Percentiles rank a stretch among this genome's conserved stretches.
Evolutionary conservation across 2,888 invertebrate genomes (phyloP).

Genomic region (Pachymerium ferrugineum): DNA sequence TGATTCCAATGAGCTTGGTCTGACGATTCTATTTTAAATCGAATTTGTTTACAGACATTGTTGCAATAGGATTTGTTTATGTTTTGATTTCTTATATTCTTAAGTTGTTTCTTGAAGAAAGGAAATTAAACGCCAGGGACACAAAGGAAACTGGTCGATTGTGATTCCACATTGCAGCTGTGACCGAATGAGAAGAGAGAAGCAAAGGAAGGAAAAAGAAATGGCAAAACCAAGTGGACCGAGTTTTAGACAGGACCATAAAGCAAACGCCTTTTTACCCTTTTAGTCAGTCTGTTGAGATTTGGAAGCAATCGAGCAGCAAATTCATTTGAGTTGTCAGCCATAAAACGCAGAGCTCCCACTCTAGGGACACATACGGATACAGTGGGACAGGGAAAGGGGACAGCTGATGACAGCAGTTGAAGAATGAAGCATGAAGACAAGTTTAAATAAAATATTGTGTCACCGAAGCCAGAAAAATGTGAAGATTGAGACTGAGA

Average conservation of each 20-base stretch:
- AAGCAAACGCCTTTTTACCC: background rate
- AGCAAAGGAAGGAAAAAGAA: background rate
- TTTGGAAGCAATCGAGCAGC: background rate
- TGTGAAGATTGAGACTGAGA: background rate
- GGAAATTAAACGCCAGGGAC: background rate
- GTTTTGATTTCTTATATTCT: no score
- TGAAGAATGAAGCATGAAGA: background rate
- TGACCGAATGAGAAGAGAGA: background rate
- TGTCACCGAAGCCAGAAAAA: background rate
- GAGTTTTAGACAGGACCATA: background rate
- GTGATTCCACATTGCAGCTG: background rate
- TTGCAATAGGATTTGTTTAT: no score
- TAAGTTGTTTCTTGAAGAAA: no score
- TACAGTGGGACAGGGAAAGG: no score
- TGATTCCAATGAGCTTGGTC: no score
- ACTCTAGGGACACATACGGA: background rate
- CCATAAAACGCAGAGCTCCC: background rate
- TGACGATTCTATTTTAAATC: no score
- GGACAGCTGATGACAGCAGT: background rate
- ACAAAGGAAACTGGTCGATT: background rate
- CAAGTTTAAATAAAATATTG: conserved; percentile 7
- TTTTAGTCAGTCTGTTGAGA: background rate
- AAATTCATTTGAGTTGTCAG: conserved; percentile 6
- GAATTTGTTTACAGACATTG: no score
- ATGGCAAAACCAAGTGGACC: background rate